A percentile compares a stretch with the other conserved stretches of the same genome.
Evolutionary conservation across 2,797 vertebrate genomes (phyloP).

Genomic region (Eulemur rubriventer): DNA sequence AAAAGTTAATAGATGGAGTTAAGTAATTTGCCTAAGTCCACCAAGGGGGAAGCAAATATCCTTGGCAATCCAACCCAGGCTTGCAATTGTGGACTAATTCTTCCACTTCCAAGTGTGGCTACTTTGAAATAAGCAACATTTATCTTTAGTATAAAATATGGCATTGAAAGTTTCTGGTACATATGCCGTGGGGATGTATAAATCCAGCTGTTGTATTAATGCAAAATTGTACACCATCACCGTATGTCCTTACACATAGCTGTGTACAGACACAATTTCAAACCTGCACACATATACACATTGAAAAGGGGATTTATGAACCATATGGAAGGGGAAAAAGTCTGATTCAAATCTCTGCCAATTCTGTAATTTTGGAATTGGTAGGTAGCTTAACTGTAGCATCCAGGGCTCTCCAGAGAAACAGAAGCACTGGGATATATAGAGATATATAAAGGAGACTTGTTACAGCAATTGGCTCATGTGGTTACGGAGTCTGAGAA

Average conservation of each 20-base stretch:
- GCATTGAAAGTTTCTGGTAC: not conserved
- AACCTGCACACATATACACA: not conserved
- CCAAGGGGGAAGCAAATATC: not conserved
- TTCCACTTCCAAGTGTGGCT: not conserved
- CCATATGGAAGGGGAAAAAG: not conserved
- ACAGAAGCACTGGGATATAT: not conserved
- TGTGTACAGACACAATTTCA: not conserved
- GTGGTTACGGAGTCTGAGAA: not conserved
- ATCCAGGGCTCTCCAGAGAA: not conserved
- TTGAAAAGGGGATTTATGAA: not conserved
- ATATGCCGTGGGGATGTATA: rapidly evolving
- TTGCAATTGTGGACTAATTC: not conserved
- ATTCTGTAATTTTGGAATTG: not conserved
- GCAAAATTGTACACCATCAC: not conserved
- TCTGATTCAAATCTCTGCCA: not conserved
- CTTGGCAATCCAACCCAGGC: not conserved
- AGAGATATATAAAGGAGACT: not conserved
- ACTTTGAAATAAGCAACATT: not conserved
- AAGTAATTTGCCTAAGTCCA: not conserved
- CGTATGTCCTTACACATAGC: too few relatives aligned
- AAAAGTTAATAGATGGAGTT: too few relatives aligned
- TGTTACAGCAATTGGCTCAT: not conserved
- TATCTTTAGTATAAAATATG: not conserved
- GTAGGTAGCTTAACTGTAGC: not conserved
- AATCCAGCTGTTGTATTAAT: not conserved